phyloP scores from a whole-genome alignment of 2,888 invertebrate genomes.

The Hirtodrosophila duncani region DNA sequence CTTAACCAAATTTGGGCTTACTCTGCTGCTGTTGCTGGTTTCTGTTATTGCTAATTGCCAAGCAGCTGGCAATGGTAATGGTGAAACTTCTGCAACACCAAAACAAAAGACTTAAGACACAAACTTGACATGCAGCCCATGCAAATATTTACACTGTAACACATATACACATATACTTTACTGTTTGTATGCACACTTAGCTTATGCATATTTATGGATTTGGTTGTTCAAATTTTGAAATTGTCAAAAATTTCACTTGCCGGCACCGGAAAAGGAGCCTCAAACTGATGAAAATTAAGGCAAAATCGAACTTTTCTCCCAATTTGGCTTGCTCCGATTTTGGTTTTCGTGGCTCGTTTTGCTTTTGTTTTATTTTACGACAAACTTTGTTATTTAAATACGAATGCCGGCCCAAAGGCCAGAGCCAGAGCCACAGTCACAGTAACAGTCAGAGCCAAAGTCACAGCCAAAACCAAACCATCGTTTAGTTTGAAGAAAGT shows the following conservation, averaged over 20 bases:
- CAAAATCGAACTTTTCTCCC: conserved; percentile 15
- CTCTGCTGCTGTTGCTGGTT: conserved; percentile 18
- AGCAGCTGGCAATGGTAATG: conserved; percentile 37
- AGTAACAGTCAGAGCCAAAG: too few species aligned
- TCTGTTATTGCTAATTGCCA: conserved; percentile 54
- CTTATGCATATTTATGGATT: conserved; percentile 51
- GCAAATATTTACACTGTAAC: conserved; percentile 8
- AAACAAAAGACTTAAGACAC: conserved; percentile 50
- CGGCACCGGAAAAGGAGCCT: conserved; percentile 42
- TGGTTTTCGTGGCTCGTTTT: conserved; percentile 19
- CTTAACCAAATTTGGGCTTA: conserved; percentile 67
- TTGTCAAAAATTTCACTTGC: conserved; percentile 38
- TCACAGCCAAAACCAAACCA: conserved; percentile 15
- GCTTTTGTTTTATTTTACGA: conserved; percentile 22
- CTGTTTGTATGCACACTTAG: conserved; percentile 5
- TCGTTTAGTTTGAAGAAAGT: conserved; percentile 58
- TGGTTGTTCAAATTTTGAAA: conserved; percentile 25
- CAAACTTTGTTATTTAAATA: conserved; percentile 19
- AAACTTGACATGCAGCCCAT: conserved; percentile 35
- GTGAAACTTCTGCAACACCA: conserved; percentile 51
- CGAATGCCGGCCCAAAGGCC: conserved; percentile 18
- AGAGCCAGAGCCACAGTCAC: too few species aligned
- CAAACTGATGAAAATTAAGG: conserved; percentile 3
- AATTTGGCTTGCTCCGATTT: conserved; percentile 44
- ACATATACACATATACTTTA: background rate